Evolutionary conservation across 2,113 vertebrate genomes (phyloP).

Genomic region (Melanocharis versteri): DNA sequence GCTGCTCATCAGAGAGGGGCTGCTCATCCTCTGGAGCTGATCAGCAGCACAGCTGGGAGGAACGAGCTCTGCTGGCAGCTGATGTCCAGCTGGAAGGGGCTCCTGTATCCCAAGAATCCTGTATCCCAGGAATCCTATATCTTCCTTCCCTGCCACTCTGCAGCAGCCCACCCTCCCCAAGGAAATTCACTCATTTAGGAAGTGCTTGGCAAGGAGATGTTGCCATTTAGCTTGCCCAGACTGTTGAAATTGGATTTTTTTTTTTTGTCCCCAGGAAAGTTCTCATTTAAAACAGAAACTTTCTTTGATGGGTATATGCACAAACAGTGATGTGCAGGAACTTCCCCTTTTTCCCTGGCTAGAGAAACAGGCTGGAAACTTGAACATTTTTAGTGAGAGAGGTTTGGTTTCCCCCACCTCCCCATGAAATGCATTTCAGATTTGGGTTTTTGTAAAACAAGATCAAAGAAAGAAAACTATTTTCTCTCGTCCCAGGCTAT

Average conservation of each 20-base stretch:
- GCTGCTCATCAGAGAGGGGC: background rate
- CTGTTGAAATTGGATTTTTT: background rate
- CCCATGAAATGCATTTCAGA: background rate
- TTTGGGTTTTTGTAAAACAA: background rate
- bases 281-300: background rate
- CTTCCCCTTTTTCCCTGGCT: background rate
- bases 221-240: background rate
- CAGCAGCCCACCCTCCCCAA: background rate
- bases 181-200: background rate
- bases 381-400: background rate
- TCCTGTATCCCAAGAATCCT: background rate
- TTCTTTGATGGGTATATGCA: background rate
- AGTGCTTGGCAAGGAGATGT: background rate
- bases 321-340: background rate
- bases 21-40: background rate
- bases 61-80: background rate
- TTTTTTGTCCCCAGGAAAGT: background rate
- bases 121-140: too few species aligned
- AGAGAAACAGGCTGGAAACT: background rate
- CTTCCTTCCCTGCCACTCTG: fast-evolving
- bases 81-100: background rate
- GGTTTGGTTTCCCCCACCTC: background rate
- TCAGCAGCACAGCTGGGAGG: background rate
- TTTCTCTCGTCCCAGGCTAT: background rate
- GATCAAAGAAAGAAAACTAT: background rate